Conservation (phyloP, 2,888 invertebrate genomes). For the Orthosia incerta region DNA sequence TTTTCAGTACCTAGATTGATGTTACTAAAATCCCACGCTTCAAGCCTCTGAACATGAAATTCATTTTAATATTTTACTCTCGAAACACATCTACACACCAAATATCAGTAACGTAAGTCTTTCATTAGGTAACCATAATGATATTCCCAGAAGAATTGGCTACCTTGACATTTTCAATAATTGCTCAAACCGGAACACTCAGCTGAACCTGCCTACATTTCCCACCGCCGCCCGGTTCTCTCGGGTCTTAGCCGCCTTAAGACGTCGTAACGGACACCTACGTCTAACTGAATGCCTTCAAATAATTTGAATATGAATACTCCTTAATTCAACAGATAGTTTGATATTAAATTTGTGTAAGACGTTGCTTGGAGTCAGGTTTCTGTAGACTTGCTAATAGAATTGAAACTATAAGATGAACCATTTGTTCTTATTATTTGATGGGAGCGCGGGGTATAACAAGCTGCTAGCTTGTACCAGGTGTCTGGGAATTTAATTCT, state of each 20-base stretch:
- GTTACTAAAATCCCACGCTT: neutral
- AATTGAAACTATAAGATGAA: conserved; percentile 64
- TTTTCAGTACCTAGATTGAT: neutral
- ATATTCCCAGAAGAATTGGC: conserved; percentile 7
- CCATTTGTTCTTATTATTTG: conserved; percentile 60
- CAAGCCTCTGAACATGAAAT: neutral
- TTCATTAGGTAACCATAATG: neutral
- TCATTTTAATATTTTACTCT: neutral
- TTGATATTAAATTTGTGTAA: conserved; percentile 80
- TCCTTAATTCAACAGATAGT: conserved; percentile 77
- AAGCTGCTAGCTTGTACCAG: conserved; percentile 22
- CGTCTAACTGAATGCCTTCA: conserved; percentile 52
- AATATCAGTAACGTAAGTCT: neutral
- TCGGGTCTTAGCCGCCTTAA: conserved; percentile 42
- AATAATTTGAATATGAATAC: conserved; percentile 84
- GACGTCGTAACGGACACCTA: conserved; percentile 55
- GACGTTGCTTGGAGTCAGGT: conserved; percentile 68
- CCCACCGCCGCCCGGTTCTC: neutral
- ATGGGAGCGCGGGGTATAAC: conserved; percentile 9
- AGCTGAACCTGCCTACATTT: conserved; percentile 15
- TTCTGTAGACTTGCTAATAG: conserved; percentile 58
- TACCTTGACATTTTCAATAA: conserved; percentile 19
- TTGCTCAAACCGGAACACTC: conserved; percentile 4
- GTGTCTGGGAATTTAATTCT: conserved; percentile 14
- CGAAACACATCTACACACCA: neutral